Conservation (phyloP, 2,113 vertebrate genomes). For the Seriola aureovittata region DNA sequence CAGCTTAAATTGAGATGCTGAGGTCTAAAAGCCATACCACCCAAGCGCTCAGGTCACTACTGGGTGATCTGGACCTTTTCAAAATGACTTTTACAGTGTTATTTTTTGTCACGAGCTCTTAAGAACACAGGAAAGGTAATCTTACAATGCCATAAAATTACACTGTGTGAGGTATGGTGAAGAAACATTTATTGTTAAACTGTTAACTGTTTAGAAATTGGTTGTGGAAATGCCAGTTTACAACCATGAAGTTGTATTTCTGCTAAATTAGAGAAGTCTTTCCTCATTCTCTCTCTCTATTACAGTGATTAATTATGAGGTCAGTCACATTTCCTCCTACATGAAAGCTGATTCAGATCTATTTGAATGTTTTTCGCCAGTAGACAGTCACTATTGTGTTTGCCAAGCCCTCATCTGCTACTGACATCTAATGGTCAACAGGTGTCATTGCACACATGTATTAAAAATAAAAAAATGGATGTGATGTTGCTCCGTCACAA, state of each 20-base stretch:
- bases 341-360: not conserved
- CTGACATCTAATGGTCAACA: conserved; percentile 67
- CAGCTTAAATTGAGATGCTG: conserved; percentile 39
- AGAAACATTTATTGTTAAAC: not conserved
- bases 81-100: not conserved
- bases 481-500: conserved; percentile 41
- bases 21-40: conserved; percentile 42
- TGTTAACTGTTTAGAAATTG: not conserved
- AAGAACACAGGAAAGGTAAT: not conserved
- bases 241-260: not conserved
- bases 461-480: not conserved
- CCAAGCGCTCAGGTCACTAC: conserved; percentile 36
- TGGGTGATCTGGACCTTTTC: conserved; percentile 19
- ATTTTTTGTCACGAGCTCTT: not conserved
- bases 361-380: not conserved
- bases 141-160: not conserved
- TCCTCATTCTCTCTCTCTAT: not conserved
- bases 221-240: not conserved
- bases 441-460: conserved; percentile 17
- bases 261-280: not conserved
- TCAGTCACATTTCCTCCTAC: not conserved
- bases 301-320: not conserved
- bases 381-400: not conserved
- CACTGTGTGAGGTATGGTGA: not conserved
- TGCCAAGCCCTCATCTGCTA: conserved; percentile 23